Evolutionary conservation across 2,888 invertebrate genomes (phyloP), one percentile per base, ranked within the genome.

Genomic region (Trachelus iudaicus): DNA sequence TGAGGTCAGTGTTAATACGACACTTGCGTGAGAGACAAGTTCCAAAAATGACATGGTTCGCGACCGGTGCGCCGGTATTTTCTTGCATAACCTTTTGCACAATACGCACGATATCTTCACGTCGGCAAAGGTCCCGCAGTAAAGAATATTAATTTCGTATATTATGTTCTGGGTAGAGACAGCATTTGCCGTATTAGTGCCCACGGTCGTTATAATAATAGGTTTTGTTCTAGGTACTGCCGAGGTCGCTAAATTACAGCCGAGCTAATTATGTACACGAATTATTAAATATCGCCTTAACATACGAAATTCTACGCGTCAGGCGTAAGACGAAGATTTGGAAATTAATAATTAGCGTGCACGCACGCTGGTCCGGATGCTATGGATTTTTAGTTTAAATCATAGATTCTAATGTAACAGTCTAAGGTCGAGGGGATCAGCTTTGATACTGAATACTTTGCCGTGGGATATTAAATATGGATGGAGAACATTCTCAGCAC

Each of bases 1-100:
- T 89, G 88, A 90, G 91, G 91, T 91, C 91, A 91, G 90, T 90
- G 90, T 90, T 91, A 90, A 91, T 91, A 89, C 83, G 88, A 87
- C 87, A 85, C 85, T 91, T 86, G 91, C 91, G 90, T 90, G 90
- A 89, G 90, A 89, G 88, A 87, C 85, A 85, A 87, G 85, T 84
- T 87, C 91, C 90, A 90, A 90, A 91, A 91, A 91, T 91, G 90
- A 90, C 87, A 91, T 86, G 90, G 87, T 91, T 90, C 82, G 86
- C 85, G 87, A 35, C 75, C 77, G 73, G 56, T 75, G n/a, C 77
- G 81, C 79, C 82, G 80, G 81, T 80, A 82, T 84, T 80, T 83
- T 79, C 84, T 86, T 87, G 84, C 86, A 80, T 83, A 87, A 86
- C 82, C 76, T 73, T 78, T 71, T 76, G 82, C 76, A 85, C 84